Evolutionary conservation across 2,888 invertebrate genomes (phyloP), one percentile per base, ranked within the genome.

Genomic region (Drosophila subquinaria): DNA sequence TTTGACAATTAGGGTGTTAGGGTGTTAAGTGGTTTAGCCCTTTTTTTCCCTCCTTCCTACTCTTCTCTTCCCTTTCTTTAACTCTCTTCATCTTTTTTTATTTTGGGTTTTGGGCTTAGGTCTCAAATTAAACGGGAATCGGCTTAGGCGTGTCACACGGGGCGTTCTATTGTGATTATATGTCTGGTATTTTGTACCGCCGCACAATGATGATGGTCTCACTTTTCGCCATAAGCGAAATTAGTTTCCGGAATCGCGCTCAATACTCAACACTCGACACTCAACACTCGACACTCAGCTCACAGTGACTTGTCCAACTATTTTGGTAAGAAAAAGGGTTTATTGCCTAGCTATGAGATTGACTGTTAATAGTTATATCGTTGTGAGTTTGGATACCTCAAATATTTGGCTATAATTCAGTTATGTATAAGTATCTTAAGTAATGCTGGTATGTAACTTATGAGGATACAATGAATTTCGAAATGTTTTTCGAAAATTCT

Each of bases 11-110:
- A 89, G 90, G 89, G 90, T 89, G 87, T 89, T 87, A 85, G 88
- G 88, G 90, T 90, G 89, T 90, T 89, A 89, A 89, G 89, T 90
- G 89, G 89, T 90, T 90, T 88, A 82, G 80, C 90, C 89, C 89
- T 89, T 88, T 76, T 85, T 77, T 70, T 68, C 27, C 52, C 43
- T 59, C 11, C 59, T 59, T 17, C 40, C 27, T 40, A 33, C 52
- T 20, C 27, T 27, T 27, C 43, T 40, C 15, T 23, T 10, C 38
- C 30, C n/a, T 27, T 27, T 15, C 47, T 15, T 13, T 15, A 1
- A 20, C 20, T 17, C 15, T 35, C 33, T 36, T 11, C 30, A 17
- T 17, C 17, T 17, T 17, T 17, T 17, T 40, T 33, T 30, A 23
- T 38, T 38, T 40, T 50, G 48, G 59, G 40, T 33, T 33, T 40